phyloP scores from a whole-genome alignment of 2,888 invertebrate genomes.

The Operophtera brumata region DNA sequence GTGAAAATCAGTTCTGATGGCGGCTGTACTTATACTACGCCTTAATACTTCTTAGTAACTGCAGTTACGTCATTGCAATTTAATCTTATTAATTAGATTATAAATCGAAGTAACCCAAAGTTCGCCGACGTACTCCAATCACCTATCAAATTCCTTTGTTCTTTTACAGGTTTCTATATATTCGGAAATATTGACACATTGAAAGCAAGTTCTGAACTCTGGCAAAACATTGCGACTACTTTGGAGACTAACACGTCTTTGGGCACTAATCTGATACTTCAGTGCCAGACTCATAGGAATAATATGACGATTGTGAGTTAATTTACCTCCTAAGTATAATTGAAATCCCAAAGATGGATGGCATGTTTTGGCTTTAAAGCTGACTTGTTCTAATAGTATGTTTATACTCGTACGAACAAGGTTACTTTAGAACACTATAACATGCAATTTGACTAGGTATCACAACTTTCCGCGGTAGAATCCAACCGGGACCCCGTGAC shows the following conservation, averaged over 20 bases:
- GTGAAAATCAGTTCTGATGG: no score
- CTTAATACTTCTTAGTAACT: no score
- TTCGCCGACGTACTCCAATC: not conserved
- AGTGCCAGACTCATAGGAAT: slow-evolving; percentile 75
- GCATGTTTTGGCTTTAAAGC: no score
- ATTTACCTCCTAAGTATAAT: not conserved
- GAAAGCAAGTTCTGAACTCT: slow-evolving; percentile 70
- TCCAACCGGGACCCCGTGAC: no score
- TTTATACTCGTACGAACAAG: no score
- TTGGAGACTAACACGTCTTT: slow-evolving; percentile 66
- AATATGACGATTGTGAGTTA: slow-evolving; percentile 59
- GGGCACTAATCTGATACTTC: slow-evolving; percentile 63
- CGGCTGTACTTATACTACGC: no score
- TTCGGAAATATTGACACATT: slow-evolving; percentile 84
- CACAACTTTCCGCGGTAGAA: no score
- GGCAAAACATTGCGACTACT: slow-evolving; percentile 76
- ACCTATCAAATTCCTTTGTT: not conserved
- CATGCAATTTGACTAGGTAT: no score
- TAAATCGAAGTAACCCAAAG: not conserved
- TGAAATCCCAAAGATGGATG: no score
- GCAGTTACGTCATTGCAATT: not conserved
- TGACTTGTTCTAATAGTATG: no score
- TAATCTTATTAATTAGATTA: not conserved
- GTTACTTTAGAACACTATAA: no score
- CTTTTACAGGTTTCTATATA: slow-evolving; percentile 81